Evolutionary conservation across 2,888 invertebrate species (phyloP).

Genomic region (Xestia c-nigrum): DNA sequence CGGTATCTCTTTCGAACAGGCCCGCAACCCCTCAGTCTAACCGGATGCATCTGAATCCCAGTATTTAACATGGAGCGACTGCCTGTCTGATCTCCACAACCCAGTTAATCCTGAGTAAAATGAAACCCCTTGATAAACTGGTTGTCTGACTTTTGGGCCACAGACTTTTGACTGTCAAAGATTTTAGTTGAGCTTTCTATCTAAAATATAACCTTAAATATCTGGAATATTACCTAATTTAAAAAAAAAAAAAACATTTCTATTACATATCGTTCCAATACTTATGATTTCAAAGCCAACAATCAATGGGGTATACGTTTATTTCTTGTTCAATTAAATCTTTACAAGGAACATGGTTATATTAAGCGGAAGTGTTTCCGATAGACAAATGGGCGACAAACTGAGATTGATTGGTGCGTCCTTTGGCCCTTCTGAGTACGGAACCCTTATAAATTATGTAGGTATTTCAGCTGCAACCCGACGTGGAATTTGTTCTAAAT

Average conservation of each 20-base stretch:
- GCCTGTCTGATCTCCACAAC: too few relatives aligned
- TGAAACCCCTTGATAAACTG: too few relatives aligned
- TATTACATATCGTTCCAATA: too few relatives aligned
- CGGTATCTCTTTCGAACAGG: too few relatives aligned
- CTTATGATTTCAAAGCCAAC: background rate
- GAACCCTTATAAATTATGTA: slow-evolving; percentile 63
- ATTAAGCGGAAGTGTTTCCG: slow-evolving; percentile 39
- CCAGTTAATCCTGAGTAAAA: too few relatives aligned
- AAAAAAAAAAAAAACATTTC: background rate
- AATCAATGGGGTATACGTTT: slow-evolving; percentile 11
- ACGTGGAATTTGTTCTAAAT: slow-evolving; percentile 24
- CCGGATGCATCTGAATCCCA: too few relatives aligned
- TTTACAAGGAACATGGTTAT: slow-evolving; percentile 14
- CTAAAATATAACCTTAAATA: background rate
- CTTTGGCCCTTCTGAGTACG: slow-evolving; percentile 32
- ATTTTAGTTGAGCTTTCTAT: background rate
- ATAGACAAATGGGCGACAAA: slow-evolving; percentile 63
- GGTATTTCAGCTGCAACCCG: slow-evolving; percentile 33
- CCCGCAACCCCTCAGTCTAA: too few relatives aligned
- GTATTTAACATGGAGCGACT: too few relatives aligned
- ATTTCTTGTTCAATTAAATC: slow-evolving; percentile 20
- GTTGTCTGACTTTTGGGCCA: too few relatives aligned
- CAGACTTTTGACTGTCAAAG: too few relatives aligned
- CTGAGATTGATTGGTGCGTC: slow-evolving; percentile 61
- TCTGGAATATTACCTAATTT: background rate